Conservation (phyloP, 1,140 invertebrate genomes). For the Watersipora subatra region DNA sequence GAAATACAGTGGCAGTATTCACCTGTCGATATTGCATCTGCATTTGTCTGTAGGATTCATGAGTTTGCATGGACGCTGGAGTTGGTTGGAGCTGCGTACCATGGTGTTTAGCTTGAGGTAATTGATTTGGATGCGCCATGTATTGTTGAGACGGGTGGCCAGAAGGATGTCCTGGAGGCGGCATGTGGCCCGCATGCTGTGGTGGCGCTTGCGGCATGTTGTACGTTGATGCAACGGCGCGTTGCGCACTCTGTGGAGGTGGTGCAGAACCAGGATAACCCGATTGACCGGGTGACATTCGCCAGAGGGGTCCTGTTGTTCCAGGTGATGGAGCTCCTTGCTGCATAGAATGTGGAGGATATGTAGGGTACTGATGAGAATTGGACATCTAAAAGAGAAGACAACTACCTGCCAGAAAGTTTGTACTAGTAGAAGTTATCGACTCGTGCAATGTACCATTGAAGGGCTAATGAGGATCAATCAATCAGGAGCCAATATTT, state of each 20-base stretch:
- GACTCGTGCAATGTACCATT: too few species aligned
- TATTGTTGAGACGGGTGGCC: background rate
- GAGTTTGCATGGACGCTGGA: background rate
- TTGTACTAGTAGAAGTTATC: too few species aligned
- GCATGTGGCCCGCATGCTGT: background rate
- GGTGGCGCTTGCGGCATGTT: background rate
- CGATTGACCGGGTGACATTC: background rate
- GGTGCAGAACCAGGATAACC: background rate
- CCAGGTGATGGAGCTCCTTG: background rate
- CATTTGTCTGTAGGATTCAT: background rate
- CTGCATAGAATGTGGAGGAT: background rate
- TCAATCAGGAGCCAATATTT: too few species aligned
- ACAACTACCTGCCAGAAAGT: too few species aligned
- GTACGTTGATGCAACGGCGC: background rate
- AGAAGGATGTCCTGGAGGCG: background rate
- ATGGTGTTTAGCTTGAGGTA: background rate
- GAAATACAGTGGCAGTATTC: background rate
- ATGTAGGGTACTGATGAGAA: background rate
- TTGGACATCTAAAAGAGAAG: background rate
- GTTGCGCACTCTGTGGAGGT: background rate
- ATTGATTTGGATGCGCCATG: background rate
- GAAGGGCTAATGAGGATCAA: too few species aligned
- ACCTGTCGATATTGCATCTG: background rate
- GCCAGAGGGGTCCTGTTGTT: background rate
- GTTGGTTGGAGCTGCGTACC: background rate